Evolutionary conservation across 2,888 invertebrate species (phyloP), one percentile per base, ranked within the genome.

Genomic region (Sinodicranocentrus sp.): DNA sequence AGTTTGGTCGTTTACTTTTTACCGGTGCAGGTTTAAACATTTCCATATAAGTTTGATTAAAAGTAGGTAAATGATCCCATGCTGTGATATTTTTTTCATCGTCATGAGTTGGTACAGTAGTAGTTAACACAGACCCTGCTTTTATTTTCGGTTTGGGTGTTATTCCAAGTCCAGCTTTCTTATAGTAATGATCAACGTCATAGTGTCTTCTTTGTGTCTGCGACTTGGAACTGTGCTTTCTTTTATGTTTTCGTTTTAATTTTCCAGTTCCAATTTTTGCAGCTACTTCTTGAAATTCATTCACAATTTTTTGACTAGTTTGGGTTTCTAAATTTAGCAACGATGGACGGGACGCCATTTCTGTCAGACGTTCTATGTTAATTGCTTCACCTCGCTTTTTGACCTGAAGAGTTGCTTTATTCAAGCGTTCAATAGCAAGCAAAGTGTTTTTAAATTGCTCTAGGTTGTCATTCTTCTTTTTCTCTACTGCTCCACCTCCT

Each of bases 361-460:
- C 63, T 2, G 72, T 19, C 13, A 84, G 6, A n/a, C 65, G 19
- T 1, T 75, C 77, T 17, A 77, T 59, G 52, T 84, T 23, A 13
- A 84, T 33, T 33, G 63, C 57, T 21, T 72, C 59, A 1, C 84
- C 84, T 23, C 54, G 44, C 1, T 39, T 21, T 52, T 82, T 44
- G 10, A 72, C 76, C 5, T 57, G 43, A 1, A 84, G 28, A 0
- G 84, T 82, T 2, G 63, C 82, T 25, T 82, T 76, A 59, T 84
- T 84, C 44, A 84, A 33, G 19, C 82, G 75, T 57, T 84, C 84
- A 59, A 84, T 84, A 13, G 84, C 84, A 15, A 77, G 59, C 13
- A 84, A 28, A 6, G 84, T 84, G 25, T 82, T 76, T 21, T 77
- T 61, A 39, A 80, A 80, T 2, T 72, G 72, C 0, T 21, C 21